Evolutionary conservation across 2,113 vertebrate genomes (phyloP).

Genomic region (Gobiocypris rarus): DNA sequence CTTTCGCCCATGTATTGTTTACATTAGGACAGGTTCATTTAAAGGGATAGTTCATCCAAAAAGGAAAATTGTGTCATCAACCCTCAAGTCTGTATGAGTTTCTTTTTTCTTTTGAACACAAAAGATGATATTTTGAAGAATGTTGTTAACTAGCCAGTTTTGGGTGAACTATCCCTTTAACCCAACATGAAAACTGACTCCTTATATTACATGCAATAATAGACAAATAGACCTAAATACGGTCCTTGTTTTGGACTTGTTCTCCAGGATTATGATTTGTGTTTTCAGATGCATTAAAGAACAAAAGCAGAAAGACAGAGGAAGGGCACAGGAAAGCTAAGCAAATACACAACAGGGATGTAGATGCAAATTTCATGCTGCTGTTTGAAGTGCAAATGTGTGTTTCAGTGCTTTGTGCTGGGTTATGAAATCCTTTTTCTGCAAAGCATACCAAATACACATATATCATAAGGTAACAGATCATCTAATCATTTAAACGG

Average conservation of each 20-base stretch:
- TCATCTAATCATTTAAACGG: background rate
- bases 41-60: too few species aligned
- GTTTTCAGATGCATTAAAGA: conserved; percentile 8
- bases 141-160: too few species aligned
- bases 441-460: background rate
- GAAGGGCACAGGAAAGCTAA: background rate
- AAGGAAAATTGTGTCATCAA: too few species aligned
- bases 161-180: too few species aligned
- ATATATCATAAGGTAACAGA: background rate
- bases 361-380: conserved; percentile 25
- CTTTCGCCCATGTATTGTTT: background rate
- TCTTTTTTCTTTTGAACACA: too few species aligned
- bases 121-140: too few species aligned
- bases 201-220: background rate
- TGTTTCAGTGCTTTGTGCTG: background rate
- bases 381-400: conserved; percentile 32
- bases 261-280: background rate
- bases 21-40: background rate
- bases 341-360: background rate
- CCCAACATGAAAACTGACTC: background rate
- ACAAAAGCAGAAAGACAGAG: conserved; percentile 4
- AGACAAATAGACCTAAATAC: background rate
- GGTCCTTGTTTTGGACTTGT: background rate
- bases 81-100: too few species aligned
- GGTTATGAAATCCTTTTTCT: background rate